A percentile compares a stretch with the other conserved stretches of the same genome.
phyloP scores from a whole-genome alignment of 2,113 vertebrate genomes.

The Peromyscus californicus region DNA sequence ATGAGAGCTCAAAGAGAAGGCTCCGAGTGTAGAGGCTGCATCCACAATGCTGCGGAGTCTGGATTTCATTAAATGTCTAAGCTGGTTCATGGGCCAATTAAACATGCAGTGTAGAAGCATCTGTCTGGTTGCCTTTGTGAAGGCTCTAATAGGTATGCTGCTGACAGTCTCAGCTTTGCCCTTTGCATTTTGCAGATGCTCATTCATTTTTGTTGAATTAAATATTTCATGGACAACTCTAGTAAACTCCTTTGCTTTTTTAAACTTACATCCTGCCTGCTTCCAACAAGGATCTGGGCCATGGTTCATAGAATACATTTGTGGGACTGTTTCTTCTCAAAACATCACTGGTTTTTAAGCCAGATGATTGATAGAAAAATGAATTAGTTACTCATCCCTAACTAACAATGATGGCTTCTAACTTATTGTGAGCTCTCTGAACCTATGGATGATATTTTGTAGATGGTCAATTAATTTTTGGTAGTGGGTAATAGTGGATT shows the following conservation, averaged over 20 bases:
- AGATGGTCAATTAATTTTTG: background rate
- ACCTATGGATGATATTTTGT: background rate
- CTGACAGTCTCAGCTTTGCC: conserved; percentile 1
- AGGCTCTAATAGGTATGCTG: background rate
- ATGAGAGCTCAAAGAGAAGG: background rate
- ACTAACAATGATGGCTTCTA: background rate
- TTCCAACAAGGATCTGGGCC: background rate
- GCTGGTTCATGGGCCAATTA: background rate
- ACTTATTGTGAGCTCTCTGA: background rate
- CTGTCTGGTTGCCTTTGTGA: background rate
- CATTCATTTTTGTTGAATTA: conserved; percentile 1
- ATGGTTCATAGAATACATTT: background rate
- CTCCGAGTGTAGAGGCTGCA: rapidly evolving
- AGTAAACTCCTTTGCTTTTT: conserved; percentile 11
- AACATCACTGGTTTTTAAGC: background rate
- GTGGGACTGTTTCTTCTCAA: background rate
- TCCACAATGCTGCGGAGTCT: background rate
- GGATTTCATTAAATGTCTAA: background rate
- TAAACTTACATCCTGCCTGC: background rate
- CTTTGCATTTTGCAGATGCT: conserved; percentile 1
- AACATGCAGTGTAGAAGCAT: background rate
- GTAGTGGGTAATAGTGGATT: background rate
- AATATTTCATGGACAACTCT: conserved; percentile 40
- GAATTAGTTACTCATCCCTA: background rate
- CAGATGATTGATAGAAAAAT: background rate